Evolutionary conservation across 53 echinoderm and acorn worm genomes (phyloP).

Genomic region (Patiria pectinifera): DNA sequence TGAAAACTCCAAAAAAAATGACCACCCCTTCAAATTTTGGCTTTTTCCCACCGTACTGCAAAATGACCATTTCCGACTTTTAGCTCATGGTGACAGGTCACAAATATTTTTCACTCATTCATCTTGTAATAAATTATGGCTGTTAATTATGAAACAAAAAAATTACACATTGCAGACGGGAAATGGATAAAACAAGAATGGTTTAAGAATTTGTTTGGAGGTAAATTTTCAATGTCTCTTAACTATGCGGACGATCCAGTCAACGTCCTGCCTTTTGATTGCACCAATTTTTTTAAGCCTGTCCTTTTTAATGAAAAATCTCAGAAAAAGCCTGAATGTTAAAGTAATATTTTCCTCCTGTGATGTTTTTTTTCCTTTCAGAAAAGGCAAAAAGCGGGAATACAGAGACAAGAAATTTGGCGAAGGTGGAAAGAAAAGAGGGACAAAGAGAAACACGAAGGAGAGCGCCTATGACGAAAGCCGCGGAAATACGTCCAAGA

Average conservation of each 20-base stretch:
- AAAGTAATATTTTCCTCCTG: too few species aligned
- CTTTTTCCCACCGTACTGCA: not conserved
- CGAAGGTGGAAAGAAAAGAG: conserved; percentile 79
- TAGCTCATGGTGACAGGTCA: too few species aligned
- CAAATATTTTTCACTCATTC: too few species aligned
- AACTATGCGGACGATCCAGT: too few species aligned
- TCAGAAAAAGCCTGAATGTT: too few species aligned
- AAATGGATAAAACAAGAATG: not conserved
- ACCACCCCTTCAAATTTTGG: too few species aligned
- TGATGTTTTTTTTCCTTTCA: conserved; percentile 1
- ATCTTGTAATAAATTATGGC: too few species aligned
- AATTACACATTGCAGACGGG: not conserved
- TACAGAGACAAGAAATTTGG: conserved; percentile 92
- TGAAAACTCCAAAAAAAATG: too few species aligned
- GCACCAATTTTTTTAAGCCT: too few species aligned
- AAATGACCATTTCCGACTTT: not conserved
- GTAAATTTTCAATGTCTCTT: not conserved
- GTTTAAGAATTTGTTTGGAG: too few species aligned
- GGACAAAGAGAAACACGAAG: conserved; percentile 38
- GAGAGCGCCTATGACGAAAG: conserved; percentile 40
- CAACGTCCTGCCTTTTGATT: too few species aligned
- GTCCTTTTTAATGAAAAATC: too few species aligned
- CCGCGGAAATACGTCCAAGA: conserved; percentile 24
- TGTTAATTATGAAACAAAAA: not conserved
- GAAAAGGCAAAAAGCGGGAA: conserved; percentile 76